phyloP scores from a whole-genome alignment of 2,888 invertebrate genomes.

The Macroteleia sp. region DNA sequence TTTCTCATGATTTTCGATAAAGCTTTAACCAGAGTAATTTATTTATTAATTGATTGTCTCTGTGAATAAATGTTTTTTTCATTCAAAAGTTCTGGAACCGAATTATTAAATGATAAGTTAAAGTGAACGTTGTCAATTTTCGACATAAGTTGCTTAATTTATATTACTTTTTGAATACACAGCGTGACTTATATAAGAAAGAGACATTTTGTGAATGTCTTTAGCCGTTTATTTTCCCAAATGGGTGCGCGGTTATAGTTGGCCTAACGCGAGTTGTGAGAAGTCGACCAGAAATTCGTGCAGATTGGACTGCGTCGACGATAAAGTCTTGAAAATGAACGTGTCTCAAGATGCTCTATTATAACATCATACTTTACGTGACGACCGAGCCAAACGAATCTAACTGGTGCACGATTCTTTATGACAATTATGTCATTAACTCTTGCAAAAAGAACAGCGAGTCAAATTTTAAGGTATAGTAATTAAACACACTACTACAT shows the following conservation, averaged over 20 bases:
- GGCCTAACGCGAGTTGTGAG: conserved; percentile 59
- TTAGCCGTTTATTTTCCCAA: conserved; percentile 63
- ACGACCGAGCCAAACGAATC: conserved; percentile 49
- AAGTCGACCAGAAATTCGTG: conserved; percentile 65
- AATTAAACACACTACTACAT: too few relatives aligned
- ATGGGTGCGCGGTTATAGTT: conserved; percentile 61
- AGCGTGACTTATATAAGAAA: conserved; percentile 31
- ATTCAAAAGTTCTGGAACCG: conserved; percentile 26
- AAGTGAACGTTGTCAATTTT: conserved; percentile 35
- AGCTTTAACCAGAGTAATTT: too few relatives aligned
- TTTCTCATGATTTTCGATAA: too few relatives aligned
- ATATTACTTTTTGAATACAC: conserved; percentile 42
- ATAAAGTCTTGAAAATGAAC: conserved; percentile 66
- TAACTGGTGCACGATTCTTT: conserved; percentile 39
- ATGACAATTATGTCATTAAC: conserved; percentile 53
- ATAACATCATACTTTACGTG: conserved; percentile 59
- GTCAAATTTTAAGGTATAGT: conserved; percentile 21
- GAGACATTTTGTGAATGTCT: conserved; percentile 57
- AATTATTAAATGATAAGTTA: conserved; percentile 29
- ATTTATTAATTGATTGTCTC: too few relatives aligned
- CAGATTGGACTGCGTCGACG: conserved; percentile 65
- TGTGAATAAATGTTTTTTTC: conserved; percentile 13
- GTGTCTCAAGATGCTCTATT: conserved; percentile 63
- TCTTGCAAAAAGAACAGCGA: conserved; percentile 31
- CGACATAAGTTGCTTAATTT: conserved; percentile 49